phyloP scores from a whole-genome alignment of 2,888 invertebrate species.

The Acrobasis repandana region DNA sequence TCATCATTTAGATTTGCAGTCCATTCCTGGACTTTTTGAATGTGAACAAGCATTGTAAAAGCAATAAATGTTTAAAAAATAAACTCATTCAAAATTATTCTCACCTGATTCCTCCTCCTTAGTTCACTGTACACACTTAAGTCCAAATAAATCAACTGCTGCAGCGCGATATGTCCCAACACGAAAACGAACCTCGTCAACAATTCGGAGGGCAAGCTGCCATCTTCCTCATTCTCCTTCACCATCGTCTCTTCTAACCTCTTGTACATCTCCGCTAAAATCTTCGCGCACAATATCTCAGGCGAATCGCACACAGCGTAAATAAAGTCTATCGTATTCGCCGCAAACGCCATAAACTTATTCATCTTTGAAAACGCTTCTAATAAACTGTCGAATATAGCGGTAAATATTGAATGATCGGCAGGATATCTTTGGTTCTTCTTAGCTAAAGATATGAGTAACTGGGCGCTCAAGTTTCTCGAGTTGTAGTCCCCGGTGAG shows the following conservation, averaged over 20 bases:
- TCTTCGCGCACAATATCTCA: conserved; percentile 74
- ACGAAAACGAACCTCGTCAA: conserved; percentile 82
- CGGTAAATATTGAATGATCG: conserved; percentile 61
- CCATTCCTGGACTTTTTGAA: too few species aligned
- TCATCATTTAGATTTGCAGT: too few species aligned
- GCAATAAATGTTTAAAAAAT: neutral
- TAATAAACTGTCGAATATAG: conserved; percentile 65
- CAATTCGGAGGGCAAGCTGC: conserved; percentile 61
- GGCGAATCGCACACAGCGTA: conserved; percentile 84
- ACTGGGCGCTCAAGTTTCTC: conserved; percentile 60
- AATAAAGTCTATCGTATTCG: conserved; percentile 76
- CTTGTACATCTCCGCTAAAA: conserved; percentile 74
- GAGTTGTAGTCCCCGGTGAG: conserved; percentile 80
- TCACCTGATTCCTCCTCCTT: conserved; percentile 75
- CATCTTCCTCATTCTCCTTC: conserved; percentile 60
- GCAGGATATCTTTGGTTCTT: conserved; percentile 67
- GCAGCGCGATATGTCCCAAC: conserved; percentile 90
- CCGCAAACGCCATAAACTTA: conserved; percentile 78
- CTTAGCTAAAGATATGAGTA: conserved; percentile 61
- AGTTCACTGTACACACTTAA: conserved; percentile 92
- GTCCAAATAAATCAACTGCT: conserved; percentile 92
- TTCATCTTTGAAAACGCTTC: conserved; percentile 73
- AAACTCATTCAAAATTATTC: conserved; percentile 10
- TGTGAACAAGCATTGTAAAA: too few species aligned
- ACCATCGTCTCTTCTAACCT: conserved; percentile 67